phyloP scores from a whole-genome alignment of 2,113 vertebrate genomes.

The Corythaixoides concolor region DNA sequence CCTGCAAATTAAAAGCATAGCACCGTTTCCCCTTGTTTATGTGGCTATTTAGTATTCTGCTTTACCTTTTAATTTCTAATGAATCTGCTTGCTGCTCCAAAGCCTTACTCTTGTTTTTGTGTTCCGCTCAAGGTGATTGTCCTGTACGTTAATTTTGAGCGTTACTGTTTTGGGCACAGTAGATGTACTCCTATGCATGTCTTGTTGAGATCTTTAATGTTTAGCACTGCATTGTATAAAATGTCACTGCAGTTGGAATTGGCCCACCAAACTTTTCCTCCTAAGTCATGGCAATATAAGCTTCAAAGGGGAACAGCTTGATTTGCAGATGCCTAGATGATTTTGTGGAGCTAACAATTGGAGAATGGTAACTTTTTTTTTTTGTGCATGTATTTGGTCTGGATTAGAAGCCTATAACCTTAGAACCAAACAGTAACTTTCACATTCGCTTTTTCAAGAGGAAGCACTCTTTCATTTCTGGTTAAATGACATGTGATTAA shows the following conservation, averaged over 20 bases:
- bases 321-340: neutral
- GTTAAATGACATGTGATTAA: neutral
- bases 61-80: constrained; percentile 26
- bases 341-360: neutral
- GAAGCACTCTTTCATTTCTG: neutral
- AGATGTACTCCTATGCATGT: neutral
- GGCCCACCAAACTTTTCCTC: neutral
- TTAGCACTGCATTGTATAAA: neutral
- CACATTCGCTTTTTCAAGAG: neutral
- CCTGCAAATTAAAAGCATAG: neutral
- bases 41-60: neutral
- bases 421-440: neutral
- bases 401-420: neutral
- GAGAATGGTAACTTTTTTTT: neutral
- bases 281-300: neutral
- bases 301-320: neutral
- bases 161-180: neutral
- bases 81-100: neutral
- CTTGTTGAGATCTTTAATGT: neutral
- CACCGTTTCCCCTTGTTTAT: neutral
- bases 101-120: neutral
- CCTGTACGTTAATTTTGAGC: neutral
- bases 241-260: neutral
- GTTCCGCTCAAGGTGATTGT: neutral
- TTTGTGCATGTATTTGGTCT: neutral